phyloP scores from a whole-genome alignment of 2,888 invertebrate species.

The Platycheirus rosarum region DNA sequence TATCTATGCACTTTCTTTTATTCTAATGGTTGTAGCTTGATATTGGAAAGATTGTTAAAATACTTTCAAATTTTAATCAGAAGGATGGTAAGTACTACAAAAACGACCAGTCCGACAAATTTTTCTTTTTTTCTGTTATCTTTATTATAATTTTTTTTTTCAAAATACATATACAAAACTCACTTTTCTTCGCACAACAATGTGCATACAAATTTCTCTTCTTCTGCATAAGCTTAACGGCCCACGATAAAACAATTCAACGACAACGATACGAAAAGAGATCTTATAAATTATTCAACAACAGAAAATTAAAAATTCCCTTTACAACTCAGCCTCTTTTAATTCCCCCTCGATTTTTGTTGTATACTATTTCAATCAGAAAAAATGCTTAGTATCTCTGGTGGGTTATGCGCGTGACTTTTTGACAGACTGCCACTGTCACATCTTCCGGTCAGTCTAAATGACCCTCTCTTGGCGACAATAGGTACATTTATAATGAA shows the following conservation, averaged over 20 bases:
- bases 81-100: no score
- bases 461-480: conserved; percentile 18
- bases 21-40: no score
- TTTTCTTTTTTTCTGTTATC: background rate
- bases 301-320: conserved; percentile 69
- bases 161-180: conserved; percentile 31
- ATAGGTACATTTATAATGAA: conserved; percentile 24
- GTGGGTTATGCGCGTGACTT: conserved; percentile 51
- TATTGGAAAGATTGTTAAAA: no score
- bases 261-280: conserved; percentile 19
- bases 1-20: no score
- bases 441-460: conserved; percentile 47
- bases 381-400: background rate
- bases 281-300: conserved; percentile 69
- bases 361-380: background rate
- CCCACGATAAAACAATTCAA: conserved; percentile 9
- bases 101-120: background rate
- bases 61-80: no score
- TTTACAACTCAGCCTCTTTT: conserved; percentile 39
- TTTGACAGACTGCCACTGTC: conserved; percentile 43
- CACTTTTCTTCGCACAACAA: conserved; percentile 43
- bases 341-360: background rate
- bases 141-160: conserved; percentile 13
- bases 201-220: conserved; percentile 62
- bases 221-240: conserved; percentile 40